Conservation (phyloP, 2,888 invertebrate species). For the Ophion slaviceki region DNA sequence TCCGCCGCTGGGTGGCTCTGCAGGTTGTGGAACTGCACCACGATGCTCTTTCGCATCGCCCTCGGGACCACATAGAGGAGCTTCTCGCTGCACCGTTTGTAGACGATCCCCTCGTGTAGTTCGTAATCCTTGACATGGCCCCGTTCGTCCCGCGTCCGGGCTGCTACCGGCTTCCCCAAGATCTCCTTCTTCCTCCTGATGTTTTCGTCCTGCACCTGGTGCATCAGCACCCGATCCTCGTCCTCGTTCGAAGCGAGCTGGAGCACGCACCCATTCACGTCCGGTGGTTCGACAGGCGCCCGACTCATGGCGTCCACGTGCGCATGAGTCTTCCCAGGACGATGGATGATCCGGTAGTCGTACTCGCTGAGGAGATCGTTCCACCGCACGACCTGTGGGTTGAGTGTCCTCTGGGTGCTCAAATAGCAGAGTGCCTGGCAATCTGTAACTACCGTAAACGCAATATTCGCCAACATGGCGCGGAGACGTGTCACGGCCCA, state of each 20-base stretch:
- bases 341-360: conserved; percentile 55
- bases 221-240: not conserved
- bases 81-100: not conserved
- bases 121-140: not conserved
- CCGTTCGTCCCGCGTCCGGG: not conserved
- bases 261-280: not conserved
- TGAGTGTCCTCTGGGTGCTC: conserved; percentile 66
- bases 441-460: conserved; percentile 67
- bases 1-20: conserved; percentile 17
- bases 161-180: not conserved
- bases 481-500: not conserved
- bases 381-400: conserved; percentile 68
- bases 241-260: conserved; percentile 18
- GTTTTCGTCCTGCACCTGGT: not conserved
- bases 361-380: conserved; percentile 65
- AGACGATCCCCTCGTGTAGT: conserved; percentile 1
- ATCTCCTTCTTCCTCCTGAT: too few species aligned
- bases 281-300: conserved; percentile 39
- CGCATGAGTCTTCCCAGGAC: conserved; percentile 65
- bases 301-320: conserved; percentile 67
- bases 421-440: conserved; percentile 70
- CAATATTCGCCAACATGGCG: conserved; percentile 55
- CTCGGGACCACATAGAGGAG: conserved; percentile 25
- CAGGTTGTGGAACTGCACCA: conserved; percentile 21
- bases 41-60: conserved; percentile 55